phyloP scores from a whole-genome alignment of 2,113 vertebrate species.

The Ranitomeya variabilis region DNA sequence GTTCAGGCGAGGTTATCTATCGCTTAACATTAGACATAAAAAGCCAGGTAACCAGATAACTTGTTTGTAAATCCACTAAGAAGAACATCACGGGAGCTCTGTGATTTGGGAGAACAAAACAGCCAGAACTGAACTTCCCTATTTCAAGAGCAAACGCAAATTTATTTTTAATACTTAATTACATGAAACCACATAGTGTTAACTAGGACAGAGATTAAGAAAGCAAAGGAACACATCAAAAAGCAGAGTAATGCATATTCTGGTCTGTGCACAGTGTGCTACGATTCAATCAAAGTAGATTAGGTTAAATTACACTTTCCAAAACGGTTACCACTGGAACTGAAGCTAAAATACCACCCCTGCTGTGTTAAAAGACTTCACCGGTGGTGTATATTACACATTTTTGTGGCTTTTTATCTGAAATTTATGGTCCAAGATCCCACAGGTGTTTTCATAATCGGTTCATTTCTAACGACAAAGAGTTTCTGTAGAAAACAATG shows the following conservation, averaged over 20 bases:
- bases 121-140: background rate
- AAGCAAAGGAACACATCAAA: conserved; percentile 39
- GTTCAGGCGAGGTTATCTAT: conserved; percentile 3
- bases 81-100: background rate
- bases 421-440: background rate
- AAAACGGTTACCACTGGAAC: conserved; percentile 41
- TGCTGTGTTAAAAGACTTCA: conserved; percentile 50
- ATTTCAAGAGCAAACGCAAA: conserved; percentile 15
- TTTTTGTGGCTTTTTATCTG: conserved; percentile 27
- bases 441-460: conserved; percentile 27
- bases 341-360: conserved; percentile 37
- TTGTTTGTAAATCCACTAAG: background rate
- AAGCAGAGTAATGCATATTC: conserved; percentile 44
- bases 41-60: conserved; percentile 11
- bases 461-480: background rate
- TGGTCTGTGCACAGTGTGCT: conserved; percentile 32
- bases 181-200: conserved; percentile 44
- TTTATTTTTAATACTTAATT: conserved; percentile 37
- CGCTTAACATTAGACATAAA: background rate
- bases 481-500: background rate
- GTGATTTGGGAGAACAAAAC: conserved; percentile 33
- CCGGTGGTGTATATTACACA: conserved; percentile 45
- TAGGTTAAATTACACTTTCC: conserved; percentile 57
- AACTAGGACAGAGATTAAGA: conserved; percentile 51
- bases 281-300: conserved; percentile 55